Percentiles rank a stretch among this genome's conserved stretches.
Evolutionary conservation across 2,888 invertebrate genomes (phyloP).

Genomic region (Drosophila demipolita): DNA sequence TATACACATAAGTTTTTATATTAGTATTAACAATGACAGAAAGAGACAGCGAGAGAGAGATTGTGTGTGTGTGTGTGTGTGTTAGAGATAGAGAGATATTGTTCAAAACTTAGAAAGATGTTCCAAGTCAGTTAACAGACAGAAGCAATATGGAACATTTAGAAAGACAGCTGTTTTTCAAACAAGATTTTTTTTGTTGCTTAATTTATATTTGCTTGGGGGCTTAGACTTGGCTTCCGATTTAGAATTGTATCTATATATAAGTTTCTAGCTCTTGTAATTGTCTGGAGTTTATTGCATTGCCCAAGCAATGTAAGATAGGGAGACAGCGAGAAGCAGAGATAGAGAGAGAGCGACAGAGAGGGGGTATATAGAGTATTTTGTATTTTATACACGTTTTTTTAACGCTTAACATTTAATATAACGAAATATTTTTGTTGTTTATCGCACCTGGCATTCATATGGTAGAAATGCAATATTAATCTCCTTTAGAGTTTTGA

Average conservation of each 20-base stretch:
- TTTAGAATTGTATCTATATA: background rate
- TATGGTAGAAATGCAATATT: conserved; percentile 99
- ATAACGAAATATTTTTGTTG: conserved; percentile 23
- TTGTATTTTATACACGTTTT: conserved; percentile 30
- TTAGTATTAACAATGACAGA: conserved; percentile 20
- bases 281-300: background rate
- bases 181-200: conserved; percentile 4
- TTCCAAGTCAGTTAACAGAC: background rate
- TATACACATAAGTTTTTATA: conserved; percentile 29
- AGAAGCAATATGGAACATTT: conserved; percentile 10
- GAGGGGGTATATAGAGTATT: conserved; percentile 20
- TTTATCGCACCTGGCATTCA: conserved; percentile 93
- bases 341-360: conserved; percentile 7
- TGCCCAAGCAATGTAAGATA: conserved; percentile 15
- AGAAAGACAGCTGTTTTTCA: conserved; percentile 1
- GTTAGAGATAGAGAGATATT: conserved; percentile 14
- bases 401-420: conserved; percentile 22
- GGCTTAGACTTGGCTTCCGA: background rate
- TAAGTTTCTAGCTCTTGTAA: conserved; percentile 2
- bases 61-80: conserved; percentile 17
- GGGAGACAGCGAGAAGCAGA: conserved; percentile 6
- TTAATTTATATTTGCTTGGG: background rate
- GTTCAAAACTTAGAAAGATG: conserved; percentile 5
- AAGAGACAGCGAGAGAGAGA: conserved; percentile 7
- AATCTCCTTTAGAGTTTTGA: conserved; percentile 99